Base-by-base conservation (phyloP, 2,888 invertebrate species). In the Rhorus exstirpatorius region DNA sequence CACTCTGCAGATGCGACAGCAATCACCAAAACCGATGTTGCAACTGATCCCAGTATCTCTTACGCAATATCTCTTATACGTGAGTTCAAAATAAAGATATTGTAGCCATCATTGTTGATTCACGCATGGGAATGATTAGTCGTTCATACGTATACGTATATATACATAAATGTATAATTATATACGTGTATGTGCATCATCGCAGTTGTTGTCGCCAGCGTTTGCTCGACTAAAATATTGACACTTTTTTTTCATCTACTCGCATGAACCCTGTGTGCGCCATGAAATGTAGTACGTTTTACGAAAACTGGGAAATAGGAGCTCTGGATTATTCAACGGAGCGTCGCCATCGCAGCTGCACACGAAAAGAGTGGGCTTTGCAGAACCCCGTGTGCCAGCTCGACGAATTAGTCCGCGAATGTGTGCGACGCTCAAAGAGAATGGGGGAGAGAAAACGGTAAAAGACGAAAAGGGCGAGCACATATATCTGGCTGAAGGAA, bases 351-450 rank as follows among this genome's bases (percentile, higher is more conserved):
- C 63, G 81, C 81, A 82, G 81, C 79, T 79, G 82, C 82, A 49
- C 61, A 55, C 38, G 19, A 46, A 44, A 46, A 71, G 58, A 58
- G 71, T 35, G 49, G 49, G 58, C 46, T 21, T 46, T 21, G 61
- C 8, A 17, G 38, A 26, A 65, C 53, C 70, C 24, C 65, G 79
- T 61, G 71, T 76, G 74, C 78, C 81, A 83, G n/a, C 84, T 84
- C 86, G 88, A 88, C 87, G 88, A 88, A 89, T 86, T 82, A 88
- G 87, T 89, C 84, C 84, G 82, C 81, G 85, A 87, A 82, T 85
- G 84, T 83, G 81, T 67, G 85, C 17, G 65, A 55, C 31, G 81
- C 83, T 83, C 81, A 85, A 82, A 75, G 58, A 77, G 63, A 80
- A 78, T 49, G 65, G 75, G 75, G 53, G 76, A 77, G 82, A 83